These are phyloP conservation scores for Cephus spinipes DNA, from an alignment of 2,888 invertebrate genomes.

Conservation along the genomic window DNA sequence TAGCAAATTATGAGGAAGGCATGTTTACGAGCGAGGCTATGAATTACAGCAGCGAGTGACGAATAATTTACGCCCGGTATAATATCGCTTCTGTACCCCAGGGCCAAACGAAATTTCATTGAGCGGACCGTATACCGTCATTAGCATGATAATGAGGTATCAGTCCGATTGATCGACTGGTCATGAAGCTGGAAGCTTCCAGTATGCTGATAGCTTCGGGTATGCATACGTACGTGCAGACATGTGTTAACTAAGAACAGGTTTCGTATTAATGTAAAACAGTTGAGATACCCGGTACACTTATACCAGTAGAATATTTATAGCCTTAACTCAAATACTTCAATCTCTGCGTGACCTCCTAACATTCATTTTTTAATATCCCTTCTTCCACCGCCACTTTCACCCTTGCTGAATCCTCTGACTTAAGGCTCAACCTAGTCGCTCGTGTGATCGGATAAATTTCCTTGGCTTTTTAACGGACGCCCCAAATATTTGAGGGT, in stretches of 20 bases:
- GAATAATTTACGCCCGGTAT: constrained; percentile 44
- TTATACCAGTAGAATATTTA: background rate
- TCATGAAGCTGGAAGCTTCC: constrained; percentile 3
- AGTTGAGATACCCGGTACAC: background rate
- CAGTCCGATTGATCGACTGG: constrained; percentile 28
- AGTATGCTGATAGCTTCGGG: background rate
- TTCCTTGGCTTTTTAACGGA: background rate
- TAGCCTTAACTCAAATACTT: background rate
- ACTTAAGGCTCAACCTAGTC: background rate
- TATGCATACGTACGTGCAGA: background rate
- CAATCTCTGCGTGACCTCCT: background rate
- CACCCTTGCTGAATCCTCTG: background rate
- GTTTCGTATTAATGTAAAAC: background rate
- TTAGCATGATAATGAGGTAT: constrained; percentile 20
- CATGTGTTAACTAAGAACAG: background rate
- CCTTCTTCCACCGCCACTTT: background rate
- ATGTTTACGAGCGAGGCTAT: constrained; percentile 38
- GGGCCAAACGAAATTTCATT: constrained; percentile 29
- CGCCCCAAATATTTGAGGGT: background rate
- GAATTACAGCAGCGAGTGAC: constrained; percentile 42
- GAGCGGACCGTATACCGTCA: background rate
- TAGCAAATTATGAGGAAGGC: constrained; percentile 40
- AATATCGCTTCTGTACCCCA: constrained; percentile 29
- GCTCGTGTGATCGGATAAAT: background rate
- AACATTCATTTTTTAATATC: background rate